These are phyloP conservation scores for Noturus placidus DNA, from an alignment of 2,113 vertebrate species.

Conservation along the genomic window DNA sequence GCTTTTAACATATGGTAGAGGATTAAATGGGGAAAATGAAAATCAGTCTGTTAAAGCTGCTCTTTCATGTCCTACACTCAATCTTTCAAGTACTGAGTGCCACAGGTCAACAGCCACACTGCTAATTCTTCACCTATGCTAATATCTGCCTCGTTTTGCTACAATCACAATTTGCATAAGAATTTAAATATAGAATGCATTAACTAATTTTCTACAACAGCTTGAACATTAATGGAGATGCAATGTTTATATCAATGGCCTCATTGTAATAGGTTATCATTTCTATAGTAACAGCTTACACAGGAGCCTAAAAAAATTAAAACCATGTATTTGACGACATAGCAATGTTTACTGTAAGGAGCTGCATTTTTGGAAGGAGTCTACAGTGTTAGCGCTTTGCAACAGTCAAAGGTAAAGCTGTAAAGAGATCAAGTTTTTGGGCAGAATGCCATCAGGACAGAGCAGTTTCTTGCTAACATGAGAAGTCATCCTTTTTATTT, in stretches of 20 bases:
- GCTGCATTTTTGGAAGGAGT: background rate
- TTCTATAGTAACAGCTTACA: background rate
- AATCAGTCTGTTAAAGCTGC: background rate
- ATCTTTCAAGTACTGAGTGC: background rate
- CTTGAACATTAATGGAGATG: background rate
- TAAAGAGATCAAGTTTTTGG: background rate
- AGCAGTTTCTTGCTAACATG: background rate
- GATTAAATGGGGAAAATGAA: background rate
- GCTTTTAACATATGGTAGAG: constrained; percentile 47
- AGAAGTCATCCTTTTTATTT: background rate
- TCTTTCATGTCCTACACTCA: background rate
- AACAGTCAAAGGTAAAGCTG: background rate
- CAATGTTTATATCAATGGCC: background rate
- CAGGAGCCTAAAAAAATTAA: background rate
- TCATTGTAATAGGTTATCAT: background rate
- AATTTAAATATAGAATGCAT: background rate
- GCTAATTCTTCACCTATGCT: background rate
- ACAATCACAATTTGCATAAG: background rate
- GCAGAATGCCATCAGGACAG: background rate
- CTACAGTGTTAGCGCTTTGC: background rate
- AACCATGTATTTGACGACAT: background rate
- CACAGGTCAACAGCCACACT: background rate
- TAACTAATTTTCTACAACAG: background rate
- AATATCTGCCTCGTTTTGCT: background rate
- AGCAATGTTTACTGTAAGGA: background rate